Evolutionary conservation across 1,140 invertebrate species (phyloP).

Genomic region (Protaetia brevitarsis): DNA sequence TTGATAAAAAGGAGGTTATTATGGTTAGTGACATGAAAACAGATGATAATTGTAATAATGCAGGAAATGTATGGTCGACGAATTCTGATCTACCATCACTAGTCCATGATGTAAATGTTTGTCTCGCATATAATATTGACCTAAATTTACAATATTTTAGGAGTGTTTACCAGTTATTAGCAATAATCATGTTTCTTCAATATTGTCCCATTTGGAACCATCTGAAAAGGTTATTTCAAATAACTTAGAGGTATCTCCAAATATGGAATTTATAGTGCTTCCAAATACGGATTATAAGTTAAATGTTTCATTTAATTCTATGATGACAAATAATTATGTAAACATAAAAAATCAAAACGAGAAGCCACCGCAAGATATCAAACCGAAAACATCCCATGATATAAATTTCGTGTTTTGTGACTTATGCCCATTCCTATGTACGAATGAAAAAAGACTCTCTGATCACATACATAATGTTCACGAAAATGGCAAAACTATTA

Average conservation of each 20-base stretch:
- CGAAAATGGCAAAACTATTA: constrained; percentile 38
- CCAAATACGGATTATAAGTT: constrained; percentile 37
- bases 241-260: constrained; percentile 29
- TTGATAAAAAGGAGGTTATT: no score
- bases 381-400: constrained; percentile 34
- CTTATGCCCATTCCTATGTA: constrained; percentile 45
- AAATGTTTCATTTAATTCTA: constrained; percentile 39
- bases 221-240: constrained; percentile 23
- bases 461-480: constrained; percentile 43
- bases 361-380: background rate
- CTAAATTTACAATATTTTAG: constrained; percentile 30
- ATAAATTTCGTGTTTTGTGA: constrained; percentile 44
- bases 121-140: background rate
- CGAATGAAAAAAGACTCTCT: constrained; percentile 40
- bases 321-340: constrained; percentile 24
- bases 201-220: constrained; percentile 40
- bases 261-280: constrained; percentile 38
- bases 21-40: constrained; percentile 17
- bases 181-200: constrained; percentile 43
- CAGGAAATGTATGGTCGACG: constrained; percentile 20
- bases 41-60: background rate
- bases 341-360: background rate
- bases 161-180: constrained; percentile 43
- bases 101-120: constrained; percentile 18
- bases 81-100: constrained; percentile 22